Evolutionary conservation across 2,888 invertebrate species (phyloP), one percentile per base, ranked within the genome.

Genomic region (Epicampocera succincta): DNA sequence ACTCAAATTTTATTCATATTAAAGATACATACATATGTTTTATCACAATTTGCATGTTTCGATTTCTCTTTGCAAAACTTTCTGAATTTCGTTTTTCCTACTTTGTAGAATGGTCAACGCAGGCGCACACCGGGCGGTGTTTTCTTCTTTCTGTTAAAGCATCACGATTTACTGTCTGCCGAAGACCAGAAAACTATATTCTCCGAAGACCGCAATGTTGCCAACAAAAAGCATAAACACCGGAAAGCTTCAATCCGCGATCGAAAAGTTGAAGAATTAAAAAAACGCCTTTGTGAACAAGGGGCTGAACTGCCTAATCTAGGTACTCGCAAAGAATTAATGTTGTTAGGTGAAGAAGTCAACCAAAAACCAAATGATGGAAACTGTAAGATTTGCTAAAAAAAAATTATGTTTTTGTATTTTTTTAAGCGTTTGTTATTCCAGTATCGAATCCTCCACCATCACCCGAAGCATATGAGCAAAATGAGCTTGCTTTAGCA

Each of bases 91-190:
- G 5, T 33, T 19, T 17, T 44, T 19, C 40, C 48, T 46, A 38
- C 29, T 33, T 75, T 50, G 15, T 61, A 90, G 90, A 96, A 96
- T 91, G 95, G 95, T 58, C 93, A 93, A 8, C 93, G 97, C 69
- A 93, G 97, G 68, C 93, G 97, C 84, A 97, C 97, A 5, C 94
- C 97, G 0, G 97, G 97, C 12, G 97, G 97, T 21, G 94, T 97
- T 54, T 97, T 94, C 90, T 92, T 98, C 52, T 95, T 94, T 89
- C 92, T 97, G n/a, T 91, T 97, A 21, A 95, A 96, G 89, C 93
- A 94, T 81, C 94, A 95, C 84, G 92, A 93, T 63, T 93, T 93
- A 69, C 91, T 96, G 54, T 94, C 94, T 0, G 92, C 93, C 84
- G 94, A 93, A 83, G 93, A 94, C 90, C 92, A 93, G 84, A 92